Base-by-base conservation (phyloP, 2,113 vertebrate genomes). In the Microcebus ravelobensis region DNA sequence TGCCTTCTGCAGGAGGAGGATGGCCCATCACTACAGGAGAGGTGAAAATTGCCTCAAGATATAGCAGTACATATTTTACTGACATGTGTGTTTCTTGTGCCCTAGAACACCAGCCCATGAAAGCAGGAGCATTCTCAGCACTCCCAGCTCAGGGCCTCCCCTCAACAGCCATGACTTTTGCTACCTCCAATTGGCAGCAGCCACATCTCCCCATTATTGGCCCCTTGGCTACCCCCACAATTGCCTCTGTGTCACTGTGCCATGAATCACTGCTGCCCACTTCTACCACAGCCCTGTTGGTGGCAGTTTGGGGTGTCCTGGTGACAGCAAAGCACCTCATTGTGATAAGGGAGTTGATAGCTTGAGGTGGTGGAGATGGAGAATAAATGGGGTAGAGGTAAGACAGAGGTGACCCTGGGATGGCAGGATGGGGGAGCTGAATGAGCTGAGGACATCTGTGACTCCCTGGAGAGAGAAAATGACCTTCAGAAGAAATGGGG, bases 201-300 rank as follows among this genome's bases (percentile, higher is more conserved):
- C 83, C 5, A 5, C 2, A 18, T 39, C 11, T 27, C 9, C 31
- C 39, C 39, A 36, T 34, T 2, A 8, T 0, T 39, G 65, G 1
- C 45, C 25, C 4, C 11, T 77, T 23, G 8, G 45, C 14, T 68
- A 8, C 8, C 9, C 12, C 55, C 34, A 18, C 4, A 8, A 3
- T 31, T 59, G 29, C 45, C n/a, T 71, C 48, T 21, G 2, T 77
- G 21, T 55, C 3, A 10, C n/a, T 91, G 57, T 14, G 15, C 8
- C 1, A 7, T 23, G 8, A 61, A 18, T 57, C 2, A 8, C 34
- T 50, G 25, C 39, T 18, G 23, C 27, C 45, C 18, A 83, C 10
- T 6, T 0, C n/a, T 14, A 2, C 13, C 12, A 5, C 2, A 63
- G 5, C 8, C 59, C 55, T 81, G 14, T 92, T 36, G 5, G 10